Base-by-base conservation (phyloP, 2,888 invertebrate species). In the Papilio demoleus region DNA sequence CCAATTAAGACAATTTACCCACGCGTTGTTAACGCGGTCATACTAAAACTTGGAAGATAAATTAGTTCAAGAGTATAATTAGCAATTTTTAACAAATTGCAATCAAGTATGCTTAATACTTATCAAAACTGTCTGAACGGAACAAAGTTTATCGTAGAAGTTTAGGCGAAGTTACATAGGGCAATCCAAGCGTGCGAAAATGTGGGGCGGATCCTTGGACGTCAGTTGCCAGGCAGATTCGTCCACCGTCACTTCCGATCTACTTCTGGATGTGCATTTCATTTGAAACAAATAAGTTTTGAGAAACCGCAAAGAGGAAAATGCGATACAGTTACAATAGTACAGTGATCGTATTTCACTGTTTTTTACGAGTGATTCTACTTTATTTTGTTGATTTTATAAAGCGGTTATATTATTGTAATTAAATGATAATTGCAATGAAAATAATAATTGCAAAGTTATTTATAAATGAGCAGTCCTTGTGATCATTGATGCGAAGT, bases 1-100 rank as follows among this genome's bases (percentile, higher is more conserved):
- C 38, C 40, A 65, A 65, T 42, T 65, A 42, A 56, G 64, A 56
- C 56, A 56, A 65, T 56, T 65, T 65, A 11, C 34, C 22, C 50
- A 50, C 50, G 27, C 50, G 27, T 50, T 6, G 50, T 50, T 27
- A n/a, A 50, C 50, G 50, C 27, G n/a, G 27, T 1, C 6, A 27
- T 6, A n/a, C 6, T n/a, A 50, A 24, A 24, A 50, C 50, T 27
- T 45, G 45, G 22, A 19, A 45, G 45, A 45, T 22, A 45, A 45
- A 45, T 45, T 45, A 22, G 45, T 45, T 45, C 9, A 22, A 22
- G 22, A 9, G 27, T 27, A 50, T 27, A 19, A 27, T 22, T 50
- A 4, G 11, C 22, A 47, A n/a, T 12, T 47, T 1, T 19, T 45
- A 2, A 47, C 4, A 4, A 22, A 50, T 12, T 5, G 14, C 11